Base-by-base conservation (phyloP, 2,113 vertebrate species). In the Heptranchias perlo region DNA sequence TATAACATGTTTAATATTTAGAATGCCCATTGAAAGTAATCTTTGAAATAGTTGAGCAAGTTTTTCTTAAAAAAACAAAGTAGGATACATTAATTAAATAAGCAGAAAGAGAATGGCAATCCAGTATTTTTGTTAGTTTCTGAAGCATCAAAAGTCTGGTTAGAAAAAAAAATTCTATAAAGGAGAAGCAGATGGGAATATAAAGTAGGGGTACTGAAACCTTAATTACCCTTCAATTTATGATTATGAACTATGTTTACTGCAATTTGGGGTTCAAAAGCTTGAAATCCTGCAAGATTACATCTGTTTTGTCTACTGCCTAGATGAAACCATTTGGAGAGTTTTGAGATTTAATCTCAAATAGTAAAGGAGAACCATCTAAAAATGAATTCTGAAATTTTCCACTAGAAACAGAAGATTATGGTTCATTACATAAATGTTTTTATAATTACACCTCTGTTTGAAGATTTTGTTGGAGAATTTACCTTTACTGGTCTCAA, bases 271-370 rank as follows among this genome's bases (percentile, higher is more conserved):
- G 94, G 65, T 69, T 73, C 64, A 69, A 69, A 94, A 69, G 94
- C 25, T 95, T 95, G 94, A 95, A 95, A 95, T 95, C 31, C 28
- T 49, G 65, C 25, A 69, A 95, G 93, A 95, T 69, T 95, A 95
- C 47, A 95, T 95, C 44, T 69, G 94, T 95, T 95, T 95, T 69
- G 94, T 69, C 94, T 95, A 67, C 94, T 95, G 94, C 28, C 47
- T 49, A 35, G 64, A 69, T 49, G 65, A 95, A 69, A 69, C 47
- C 93, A 69, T 95, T 91, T 94, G 93, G 93, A 67, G 44, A 69
- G 44, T 95, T 95, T 69, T 67, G 35, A 69, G 94, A 95, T 69
- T 69, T 69, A 69, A 95, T 69, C 94, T 95, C 44, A 52, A 95
- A 69, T 64, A 95, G 65, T 25, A 44, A 95, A 94, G 62, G 39